Conservation (phyloP, 2,888 invertebrate species). For the Hyles lineata region DNA sequence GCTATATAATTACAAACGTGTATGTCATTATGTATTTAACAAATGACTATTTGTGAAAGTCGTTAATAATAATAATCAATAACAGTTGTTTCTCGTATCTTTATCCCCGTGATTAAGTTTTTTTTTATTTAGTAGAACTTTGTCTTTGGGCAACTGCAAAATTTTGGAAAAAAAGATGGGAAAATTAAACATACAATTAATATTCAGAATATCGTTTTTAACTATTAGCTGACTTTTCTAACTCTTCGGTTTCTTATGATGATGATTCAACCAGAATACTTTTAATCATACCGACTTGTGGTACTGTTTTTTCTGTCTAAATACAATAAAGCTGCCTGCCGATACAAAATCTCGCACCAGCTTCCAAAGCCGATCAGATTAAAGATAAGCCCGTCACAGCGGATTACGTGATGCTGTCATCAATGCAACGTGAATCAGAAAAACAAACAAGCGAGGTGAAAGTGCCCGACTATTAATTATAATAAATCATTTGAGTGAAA, state of each 20-base stretch:
- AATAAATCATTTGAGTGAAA: slow-evolving; percentile 43
- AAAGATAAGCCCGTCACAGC: slow-evolving; percentile 15
- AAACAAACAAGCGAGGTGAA: slow-evolving; percentile 34
- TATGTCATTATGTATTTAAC: slow-evolving; percentile 21
- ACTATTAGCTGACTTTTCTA: too few species aligned
- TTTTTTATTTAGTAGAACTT: too few species aligned
- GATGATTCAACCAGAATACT: too few species aligned
- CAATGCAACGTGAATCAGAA: slow-evolving; percentile 19
- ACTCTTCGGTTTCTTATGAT: too few species aligned
- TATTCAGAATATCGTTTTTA: too few species aligned
- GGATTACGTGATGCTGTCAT: slow-evolving; percentile 4
- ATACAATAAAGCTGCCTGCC: background rate
- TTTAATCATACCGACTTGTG: too few species aligned
- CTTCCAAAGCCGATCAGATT: background rate
- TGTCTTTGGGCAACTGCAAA: too few species aligned
- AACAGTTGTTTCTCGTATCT: background rate
- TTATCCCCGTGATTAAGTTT: too few species aligned
- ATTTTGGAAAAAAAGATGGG: too few species aligned
- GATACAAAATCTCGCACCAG: background rate
- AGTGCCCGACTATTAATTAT: slow-evolving; percentile 42
- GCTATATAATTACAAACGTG: background rate
- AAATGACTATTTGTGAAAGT: slow-evolving; percentile 18
- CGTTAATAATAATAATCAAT: background rate
- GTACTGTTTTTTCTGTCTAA: too few species aligned
- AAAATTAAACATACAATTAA: too few species aligned